A percentile compares a stretch with the other conserved stretches of the same genome.
phyloP scores from a whole-genome alignment of 2,113 vertebrate genomes.

The Muscicapa adusta region DNA sequence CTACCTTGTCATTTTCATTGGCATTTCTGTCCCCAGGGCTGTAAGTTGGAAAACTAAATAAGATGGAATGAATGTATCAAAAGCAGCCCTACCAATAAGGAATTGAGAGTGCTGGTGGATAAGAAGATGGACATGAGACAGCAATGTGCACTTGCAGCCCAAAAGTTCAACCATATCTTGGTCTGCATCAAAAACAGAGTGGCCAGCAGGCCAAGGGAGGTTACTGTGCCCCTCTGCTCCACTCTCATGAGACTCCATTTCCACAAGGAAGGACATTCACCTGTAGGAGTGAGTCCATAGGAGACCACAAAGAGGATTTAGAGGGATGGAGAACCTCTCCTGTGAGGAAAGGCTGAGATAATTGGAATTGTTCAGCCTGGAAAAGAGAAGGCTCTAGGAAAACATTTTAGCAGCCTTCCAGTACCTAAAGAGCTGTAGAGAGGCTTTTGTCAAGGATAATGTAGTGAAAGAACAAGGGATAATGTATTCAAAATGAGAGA shows the following conservation, averaged over 20 bases:
- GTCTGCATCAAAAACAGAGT: not conserved
- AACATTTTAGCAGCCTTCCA: not conserved
- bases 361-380: not conserved
- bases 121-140: not conserved
- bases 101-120: not conserved
- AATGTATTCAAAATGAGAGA: not conserved
- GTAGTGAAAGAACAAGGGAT: not conserved
- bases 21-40: not conserved
- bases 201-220: not conserved
- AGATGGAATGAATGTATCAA: accelerated
- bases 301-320: not conserved
- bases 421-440: not conserved
- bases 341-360: not conserved
- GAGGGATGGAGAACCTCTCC: not conserved
- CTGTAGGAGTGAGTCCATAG: not conserved
- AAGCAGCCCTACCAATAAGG: not conserved
- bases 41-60: not conserved
- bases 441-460: not conserved
- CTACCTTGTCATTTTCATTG: not conserved
- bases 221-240: not conserved
- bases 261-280: not conserved
- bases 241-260: not conserved
- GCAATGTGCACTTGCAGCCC: not conserved
- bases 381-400: not conserved
- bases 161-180: not conserved